Evolutionary conservation across 2,113 vertebrate genomes (phyloP).

Genomic region (Menidia beryllina): DNA sequence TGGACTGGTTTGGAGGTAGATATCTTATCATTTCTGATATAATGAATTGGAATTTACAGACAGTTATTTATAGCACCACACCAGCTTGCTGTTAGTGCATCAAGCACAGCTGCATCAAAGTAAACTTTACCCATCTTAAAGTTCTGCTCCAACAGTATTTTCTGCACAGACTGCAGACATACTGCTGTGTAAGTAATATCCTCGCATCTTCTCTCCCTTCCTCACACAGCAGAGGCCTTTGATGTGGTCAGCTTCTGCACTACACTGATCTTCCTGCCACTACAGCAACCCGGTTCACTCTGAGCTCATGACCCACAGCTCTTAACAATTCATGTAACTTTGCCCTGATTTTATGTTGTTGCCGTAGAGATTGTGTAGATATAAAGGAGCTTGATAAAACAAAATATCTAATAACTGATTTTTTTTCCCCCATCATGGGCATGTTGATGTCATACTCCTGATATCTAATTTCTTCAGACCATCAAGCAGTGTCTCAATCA

Average conservation of each 20-base stretch:
- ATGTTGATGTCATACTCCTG: constrained; percentile 22
- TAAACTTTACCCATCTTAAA: constrained; percentile 8
- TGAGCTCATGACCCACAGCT: constrained; percentile 40
- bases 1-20: neutral
- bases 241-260: constrained; percentile 54
- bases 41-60: too few species aligned
- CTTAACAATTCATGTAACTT: constrained; percentile 20
- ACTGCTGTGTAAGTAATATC: constrained; percentile 23
- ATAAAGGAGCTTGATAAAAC: neutral
- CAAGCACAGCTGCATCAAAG: constrained; percentile 12
- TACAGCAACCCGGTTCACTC: constrained; percentile 41
- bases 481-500: constrained; percentile 1
- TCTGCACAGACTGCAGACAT: constrained; percentile 25
- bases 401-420: too few species aligned
- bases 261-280: constrained; percentile 38
- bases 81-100: neutral
- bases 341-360: constrained; percentile 19
- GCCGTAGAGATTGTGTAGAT: constrained; percentile 4
- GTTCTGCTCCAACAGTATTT: constrained; percentile 17
- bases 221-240: constrained; percentile 56
- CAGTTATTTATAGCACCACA: neutral
- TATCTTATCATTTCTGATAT: neutral
- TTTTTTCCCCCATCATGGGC: too few species aligned
- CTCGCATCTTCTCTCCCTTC: constrained; percentile 25
- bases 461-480: constrained; percentile 19